Conservation (phyloP, 2,113 vertebrate genomes). For the Phalacrocorax brasilianus region DNA sequence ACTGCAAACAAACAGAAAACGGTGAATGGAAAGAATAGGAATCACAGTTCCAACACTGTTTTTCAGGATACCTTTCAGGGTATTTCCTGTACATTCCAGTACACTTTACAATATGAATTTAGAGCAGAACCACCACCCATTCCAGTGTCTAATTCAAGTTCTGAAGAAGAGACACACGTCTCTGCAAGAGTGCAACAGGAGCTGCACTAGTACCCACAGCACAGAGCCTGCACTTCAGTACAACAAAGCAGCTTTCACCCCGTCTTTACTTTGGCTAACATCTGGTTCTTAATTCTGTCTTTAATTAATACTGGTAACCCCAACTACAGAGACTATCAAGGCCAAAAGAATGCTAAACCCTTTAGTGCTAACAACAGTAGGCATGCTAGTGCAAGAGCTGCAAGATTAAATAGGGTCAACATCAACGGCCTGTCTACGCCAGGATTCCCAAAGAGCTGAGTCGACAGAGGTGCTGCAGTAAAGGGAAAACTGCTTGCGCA, state of each 20-base stretch:
- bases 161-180: not conserved
- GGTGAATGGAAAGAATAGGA: not conserved
- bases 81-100: constrained; percentile 1
- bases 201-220: not conserved
- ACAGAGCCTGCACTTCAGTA: not conserved
- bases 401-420: not conserved
- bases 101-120: not conserved
- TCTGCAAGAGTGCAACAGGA: not conserved
- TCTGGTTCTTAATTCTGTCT: not conserved
- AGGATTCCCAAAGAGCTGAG: not conserved
- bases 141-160: not conserved
- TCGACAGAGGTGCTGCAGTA: not conserved
- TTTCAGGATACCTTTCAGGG: not conserved
- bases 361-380: not conserved
- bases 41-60: not conserved
- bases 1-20: not conserved
- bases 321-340: not conserved
- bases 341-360: not conserved
- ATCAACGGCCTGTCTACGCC: not conserved
- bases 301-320: not conserved
- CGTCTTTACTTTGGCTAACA: not conserved
- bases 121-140: not conserved
- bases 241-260: not conserved
- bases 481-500: not conserved
- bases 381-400: not conserved